A percentile compares a stretch with the other conserved stretches of the same genome.
phyloP scores from a whole-genome alignment of 30 jellyfish, hydroid and myxozoan genomes.

The Nemopilema nomurai region DNA sequence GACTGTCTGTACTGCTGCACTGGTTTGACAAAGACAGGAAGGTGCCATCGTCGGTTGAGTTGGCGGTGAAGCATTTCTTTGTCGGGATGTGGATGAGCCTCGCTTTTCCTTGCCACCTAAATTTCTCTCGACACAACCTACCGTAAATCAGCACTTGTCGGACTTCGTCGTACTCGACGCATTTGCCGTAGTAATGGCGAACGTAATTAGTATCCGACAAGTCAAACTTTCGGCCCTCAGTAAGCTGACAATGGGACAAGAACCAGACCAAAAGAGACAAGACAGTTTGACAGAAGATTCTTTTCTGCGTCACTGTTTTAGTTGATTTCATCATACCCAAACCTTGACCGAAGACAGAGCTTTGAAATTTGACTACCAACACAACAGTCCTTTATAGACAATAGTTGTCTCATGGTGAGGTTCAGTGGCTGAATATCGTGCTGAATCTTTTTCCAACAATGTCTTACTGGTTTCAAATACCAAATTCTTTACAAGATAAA shows the following conservation, averaged over 20 bases:
- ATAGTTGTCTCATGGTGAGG: too few relatives aligned
- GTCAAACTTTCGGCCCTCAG: background rate
- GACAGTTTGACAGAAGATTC: too few relatives aligned
- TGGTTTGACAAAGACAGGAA: background rate
- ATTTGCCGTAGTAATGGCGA: conserved; percentile 28
- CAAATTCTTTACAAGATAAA: too few relatives aligned
- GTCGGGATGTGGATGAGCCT: conserved; percentile 22
- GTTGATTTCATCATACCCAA: too few relatives aligned
- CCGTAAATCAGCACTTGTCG: conserved; percentile 31
- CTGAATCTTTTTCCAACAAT: too few relatives aligned
- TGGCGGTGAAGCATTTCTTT: conserved; percentile 11
- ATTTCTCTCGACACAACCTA: conserved; percentile 33
- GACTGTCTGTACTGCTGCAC: conserved; percentile 13
- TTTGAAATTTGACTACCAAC: too few relatives aligned
- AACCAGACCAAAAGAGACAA: too few relatives aligned
- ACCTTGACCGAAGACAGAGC: too few relatives aligned
- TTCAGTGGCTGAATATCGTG: too few relatives aligned
- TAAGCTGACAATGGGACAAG: background rate
- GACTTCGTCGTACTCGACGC: conserved; percentile 21
- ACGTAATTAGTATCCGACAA: conserved; percentile 18
- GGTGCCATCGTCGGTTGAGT: background rate
- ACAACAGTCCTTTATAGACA: too few relatives aligned
- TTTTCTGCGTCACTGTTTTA: too few relatives aligned
- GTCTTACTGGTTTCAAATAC: too few relatives aligned
- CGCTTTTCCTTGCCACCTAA: conserved; percentile 6